phyloP scores from a whole-genome alignment of 2,113 vertebrate species.

The Oenanthe melanoleuca region DNA sequence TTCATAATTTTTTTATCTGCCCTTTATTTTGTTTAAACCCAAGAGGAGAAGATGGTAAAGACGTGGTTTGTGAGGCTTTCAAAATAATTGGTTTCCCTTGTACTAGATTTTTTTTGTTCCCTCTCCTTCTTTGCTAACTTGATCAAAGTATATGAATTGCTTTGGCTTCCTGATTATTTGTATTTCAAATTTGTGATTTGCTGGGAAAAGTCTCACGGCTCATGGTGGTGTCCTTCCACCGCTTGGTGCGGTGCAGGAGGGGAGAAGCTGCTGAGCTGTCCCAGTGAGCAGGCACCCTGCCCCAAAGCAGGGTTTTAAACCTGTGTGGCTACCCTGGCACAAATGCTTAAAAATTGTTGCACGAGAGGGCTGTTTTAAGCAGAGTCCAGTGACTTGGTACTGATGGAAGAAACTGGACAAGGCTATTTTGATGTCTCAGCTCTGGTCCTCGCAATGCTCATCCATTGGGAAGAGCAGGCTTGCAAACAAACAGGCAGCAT shows the following conservation, averaged over 20 bases:
- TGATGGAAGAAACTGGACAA: neutral
- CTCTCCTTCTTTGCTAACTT: neutral
- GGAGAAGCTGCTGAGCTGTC: neutral
- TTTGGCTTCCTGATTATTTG: neutral
- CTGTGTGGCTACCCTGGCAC: neutral
- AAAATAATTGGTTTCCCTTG: neutral
- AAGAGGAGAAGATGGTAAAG: neutral
- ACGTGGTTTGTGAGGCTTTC: neutral
- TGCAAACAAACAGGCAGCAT: accelerated
- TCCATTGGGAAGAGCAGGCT: neutral
- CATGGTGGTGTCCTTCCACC: neutral
- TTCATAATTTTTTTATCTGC: neutral
- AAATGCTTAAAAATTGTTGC: neutral
- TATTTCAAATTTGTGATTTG: neutral
- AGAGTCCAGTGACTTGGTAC: neutral
- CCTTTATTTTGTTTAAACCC: neutral
- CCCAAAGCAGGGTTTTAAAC: neutral
- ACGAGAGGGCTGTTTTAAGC: neutral
- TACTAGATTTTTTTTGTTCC: neutral
- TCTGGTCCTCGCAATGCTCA: neutral
- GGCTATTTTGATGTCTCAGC: neutral
- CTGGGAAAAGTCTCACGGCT: neutral
- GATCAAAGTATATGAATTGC: neutral
- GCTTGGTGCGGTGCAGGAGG: neutral
- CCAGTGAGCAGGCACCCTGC: neutral